These are phyloP conservation scores for Xerus inauris DNA, from an alignment of 2,113 vertebrate species.

Conservation along the genomic window DNA sequence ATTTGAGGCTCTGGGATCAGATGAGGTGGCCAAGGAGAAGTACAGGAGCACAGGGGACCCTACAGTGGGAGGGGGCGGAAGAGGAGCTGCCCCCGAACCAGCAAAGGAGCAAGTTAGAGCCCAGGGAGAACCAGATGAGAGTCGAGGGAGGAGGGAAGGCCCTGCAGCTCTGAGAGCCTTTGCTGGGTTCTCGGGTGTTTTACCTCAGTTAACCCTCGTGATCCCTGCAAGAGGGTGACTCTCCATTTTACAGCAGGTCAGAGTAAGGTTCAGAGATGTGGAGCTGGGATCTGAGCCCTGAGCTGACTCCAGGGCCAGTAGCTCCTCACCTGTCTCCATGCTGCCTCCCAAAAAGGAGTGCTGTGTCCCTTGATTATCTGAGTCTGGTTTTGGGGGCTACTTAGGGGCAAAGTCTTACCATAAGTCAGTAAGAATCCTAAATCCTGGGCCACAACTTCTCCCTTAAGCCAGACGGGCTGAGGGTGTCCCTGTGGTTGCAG, in stretches of 20 bases:
- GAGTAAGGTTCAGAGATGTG: background rate
- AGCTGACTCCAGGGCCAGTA: background rate
- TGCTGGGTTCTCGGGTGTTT: background rate
- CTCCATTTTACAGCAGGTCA: background rate
- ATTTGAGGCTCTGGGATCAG: background rate
- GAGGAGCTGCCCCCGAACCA: background rate
- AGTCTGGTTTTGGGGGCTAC: background rate
- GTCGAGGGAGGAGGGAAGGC: background rate
- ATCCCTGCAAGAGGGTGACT: background rate
- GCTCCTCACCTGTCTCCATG: background rate
- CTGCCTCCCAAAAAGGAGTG: background rate
- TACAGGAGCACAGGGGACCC: background rate
- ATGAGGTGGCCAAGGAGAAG: background rate
- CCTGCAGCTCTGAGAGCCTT: background rate
- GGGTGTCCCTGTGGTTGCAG: background rate
- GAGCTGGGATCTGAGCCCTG: background rate
- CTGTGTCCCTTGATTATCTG: fast-evolving
- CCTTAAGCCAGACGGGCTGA: background rate
- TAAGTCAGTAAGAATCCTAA: background rate
- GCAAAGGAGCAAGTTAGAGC: background rate
- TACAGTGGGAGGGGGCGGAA: background rate
- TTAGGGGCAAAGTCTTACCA: background rate
- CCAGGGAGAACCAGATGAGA: background rate
- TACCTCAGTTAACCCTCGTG: background rate
- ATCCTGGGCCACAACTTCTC: background rate